Evolutionary conservation across 2,113 vertebrate species (phyloP).

Genomic region (Apteryx mantelli): DNA sequence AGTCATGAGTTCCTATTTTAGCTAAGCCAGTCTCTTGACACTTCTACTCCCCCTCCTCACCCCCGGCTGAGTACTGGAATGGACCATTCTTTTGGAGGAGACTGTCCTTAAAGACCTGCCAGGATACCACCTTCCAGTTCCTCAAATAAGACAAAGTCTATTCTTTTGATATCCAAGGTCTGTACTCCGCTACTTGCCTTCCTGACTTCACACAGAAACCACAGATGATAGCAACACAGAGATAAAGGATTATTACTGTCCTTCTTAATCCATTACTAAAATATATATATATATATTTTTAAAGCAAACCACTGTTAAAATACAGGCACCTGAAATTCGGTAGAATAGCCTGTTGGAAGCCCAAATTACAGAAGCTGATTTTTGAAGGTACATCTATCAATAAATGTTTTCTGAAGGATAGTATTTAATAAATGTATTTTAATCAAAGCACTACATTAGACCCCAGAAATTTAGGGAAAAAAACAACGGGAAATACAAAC

Average conservation of each 20-base stretch:
- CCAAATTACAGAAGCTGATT: not conserved
- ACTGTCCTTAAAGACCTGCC: not conserved
- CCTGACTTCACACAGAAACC: not conserved
- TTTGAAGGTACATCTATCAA: not conserved
- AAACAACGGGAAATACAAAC: not conserved
- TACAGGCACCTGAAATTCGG: not conserved
- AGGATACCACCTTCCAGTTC: not conserved
- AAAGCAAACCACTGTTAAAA: not conserved
- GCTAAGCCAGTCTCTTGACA: not conserved
- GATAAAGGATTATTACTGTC: not conserved
- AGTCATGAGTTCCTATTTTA: not conserved
- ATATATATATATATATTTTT: not conserved
- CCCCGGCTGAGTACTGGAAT: not conserved
- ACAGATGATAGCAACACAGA: not conserved
- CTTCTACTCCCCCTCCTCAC: not conserved
- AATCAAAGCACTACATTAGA: not conserved
- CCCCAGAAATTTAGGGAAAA: not conserved
- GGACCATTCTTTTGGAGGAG: not conserved
- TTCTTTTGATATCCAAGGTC: not conserved
- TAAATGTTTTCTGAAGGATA: not conserved
- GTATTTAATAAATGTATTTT: not conserved
- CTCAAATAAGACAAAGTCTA: not conserved
- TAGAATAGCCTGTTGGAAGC: not conserved
- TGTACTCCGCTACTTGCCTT: not conserved
- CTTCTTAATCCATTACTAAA: not conserved